Evolutionary conservation across 2,797 vertebrate species (phyloP).

Genomic region (Enteromius paludinosus): DNA sequence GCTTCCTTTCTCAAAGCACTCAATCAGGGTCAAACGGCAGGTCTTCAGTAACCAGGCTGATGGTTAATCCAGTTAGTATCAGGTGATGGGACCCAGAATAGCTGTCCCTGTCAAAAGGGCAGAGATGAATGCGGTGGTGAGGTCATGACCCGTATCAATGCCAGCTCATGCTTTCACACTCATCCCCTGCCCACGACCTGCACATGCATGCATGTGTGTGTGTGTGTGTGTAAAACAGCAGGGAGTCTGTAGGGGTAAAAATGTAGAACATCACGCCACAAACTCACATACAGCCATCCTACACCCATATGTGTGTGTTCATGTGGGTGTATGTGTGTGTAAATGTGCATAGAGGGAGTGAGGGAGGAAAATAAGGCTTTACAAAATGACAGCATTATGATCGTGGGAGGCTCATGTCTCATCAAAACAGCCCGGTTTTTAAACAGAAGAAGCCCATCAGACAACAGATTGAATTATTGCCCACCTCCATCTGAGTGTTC

Average conservation of each 20-base stretch:
- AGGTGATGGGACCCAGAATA: slow-evolving; percentile 23
- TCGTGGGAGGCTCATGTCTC: slow-evolving; percentile 34
- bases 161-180: slow-evolving; percentile 43
- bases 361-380: slow-evolving; percentile 20
- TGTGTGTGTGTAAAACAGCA: slow-evolving; percentile 26
- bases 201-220: not conserved
- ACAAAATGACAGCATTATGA: slow-evolving; percentile 18
- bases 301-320: slow-evolving; percentile 10
- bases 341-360: slow-evolving; percentile 32
- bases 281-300: slow-evolving; percentile 19
- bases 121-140: not conserved
- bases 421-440: slow-evolving; percentile 39
- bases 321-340: slow-evolving; percentile 37
- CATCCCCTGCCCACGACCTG: slow-evolving; percentile 24
- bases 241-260: slow-evolving; percentile 22
- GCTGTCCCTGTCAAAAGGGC: not conserved
- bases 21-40: not conserved
- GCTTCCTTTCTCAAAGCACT: not conserved
- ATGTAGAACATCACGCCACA: not conserved
- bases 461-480: slow-evolving; percentile 43
- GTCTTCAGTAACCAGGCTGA: slow-evolving; percentile 7
- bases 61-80: slow-evolving; percentile 11
- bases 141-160: not conserved
- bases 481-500: slow-evolving; percentile 40
- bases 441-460: slow-evolving; percentile 33